phyloP scores from a whole-genome alignment of 2,888 invertebrate species.

The Trachelus tabidus region DNA sequence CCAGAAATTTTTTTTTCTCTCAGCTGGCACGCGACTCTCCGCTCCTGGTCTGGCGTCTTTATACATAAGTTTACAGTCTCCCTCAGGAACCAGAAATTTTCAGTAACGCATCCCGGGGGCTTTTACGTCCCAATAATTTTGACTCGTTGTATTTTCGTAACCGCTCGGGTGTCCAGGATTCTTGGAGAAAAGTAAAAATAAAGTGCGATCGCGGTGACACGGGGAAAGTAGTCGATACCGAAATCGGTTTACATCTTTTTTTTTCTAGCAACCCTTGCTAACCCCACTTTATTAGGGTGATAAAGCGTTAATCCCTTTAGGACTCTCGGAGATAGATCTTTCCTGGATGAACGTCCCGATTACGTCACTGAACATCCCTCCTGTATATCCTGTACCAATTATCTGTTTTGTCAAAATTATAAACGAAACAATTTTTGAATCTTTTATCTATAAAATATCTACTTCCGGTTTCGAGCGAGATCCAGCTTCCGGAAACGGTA shows the following conservation, averaged over 20 bases:
- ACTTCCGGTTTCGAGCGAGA: not conserved
- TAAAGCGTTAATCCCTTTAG: constrained; percentile 35
- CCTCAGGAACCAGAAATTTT: not conserved
- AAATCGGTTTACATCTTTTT: constrained; percentile 4
- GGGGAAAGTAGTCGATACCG: not conserved
- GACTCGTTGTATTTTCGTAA: constrained; percentile 2
- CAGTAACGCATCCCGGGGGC: not conserved
- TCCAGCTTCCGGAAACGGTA: not conserved
- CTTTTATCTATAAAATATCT: not conserved
- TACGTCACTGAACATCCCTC: not conserved
- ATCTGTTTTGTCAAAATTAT: not conserved
- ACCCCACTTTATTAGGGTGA: constrained; percentile 40
- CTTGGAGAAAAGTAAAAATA: not conserved
- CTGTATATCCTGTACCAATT: not conserved
- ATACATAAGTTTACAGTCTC: not conserved
- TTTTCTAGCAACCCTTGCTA: constrained; percentile 18
- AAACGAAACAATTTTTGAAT: not conserved
- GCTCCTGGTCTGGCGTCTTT: not conserved
- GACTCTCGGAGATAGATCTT: constrained; percentile 7
- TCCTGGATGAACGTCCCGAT: not conserved
- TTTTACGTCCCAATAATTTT: not conserved
- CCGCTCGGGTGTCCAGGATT: not conserved
- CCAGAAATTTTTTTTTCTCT: not conserved
- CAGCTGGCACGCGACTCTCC: not conserved
- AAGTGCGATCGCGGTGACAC: not conserved